A percentile compares a stretch with the other conserved stretches of the same genome.
Conservation (phyloP, 2,888 invertebrate species). For the Pelosia muscerda region DNA sequence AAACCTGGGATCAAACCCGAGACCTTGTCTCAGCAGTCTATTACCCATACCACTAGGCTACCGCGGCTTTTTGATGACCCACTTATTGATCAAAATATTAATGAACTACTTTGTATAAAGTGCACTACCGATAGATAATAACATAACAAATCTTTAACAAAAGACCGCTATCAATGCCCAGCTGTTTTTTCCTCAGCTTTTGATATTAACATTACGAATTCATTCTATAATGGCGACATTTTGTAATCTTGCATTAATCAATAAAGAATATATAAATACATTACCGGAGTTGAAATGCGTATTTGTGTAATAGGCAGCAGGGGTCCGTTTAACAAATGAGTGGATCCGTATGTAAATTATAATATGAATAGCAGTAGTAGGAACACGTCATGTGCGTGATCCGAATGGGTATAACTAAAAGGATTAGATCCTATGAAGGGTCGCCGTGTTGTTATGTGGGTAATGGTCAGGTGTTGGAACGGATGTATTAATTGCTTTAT, state of each 20-base stretch:
- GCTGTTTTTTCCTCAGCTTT: constrained; percentile 18
- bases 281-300: constrained; percentile 52
- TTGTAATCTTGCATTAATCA: constrained; percentile 52
- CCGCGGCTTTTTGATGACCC: neutral
- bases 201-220: constrained; percentile 33
- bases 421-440: neutral
- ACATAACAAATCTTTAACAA: neutral
- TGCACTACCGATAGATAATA: neutral
- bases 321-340: constrained; percentile 18
- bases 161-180: constrained; percentile 13
- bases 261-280: constrained; percentile 58
- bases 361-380: neutral
- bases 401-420: neutral
- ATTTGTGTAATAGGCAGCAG: constrained; percentile 10
- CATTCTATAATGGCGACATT: constrained; percentile 35
- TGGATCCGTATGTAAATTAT: neutral
- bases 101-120: neutral
- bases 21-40: too few species aligned
- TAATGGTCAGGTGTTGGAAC: neutral
- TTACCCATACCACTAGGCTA: too few species aligned
- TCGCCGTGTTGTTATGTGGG: neutral
- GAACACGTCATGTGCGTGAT: neutral
- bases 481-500: neutral
- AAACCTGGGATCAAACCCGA: too few species aligned
- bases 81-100: neutral